These are phyloP conservation scores for Phylloscopus trochilus DNA, from an alignment of 2,113 vertebrate genomes.

Conservation along the genomic window DNA sequence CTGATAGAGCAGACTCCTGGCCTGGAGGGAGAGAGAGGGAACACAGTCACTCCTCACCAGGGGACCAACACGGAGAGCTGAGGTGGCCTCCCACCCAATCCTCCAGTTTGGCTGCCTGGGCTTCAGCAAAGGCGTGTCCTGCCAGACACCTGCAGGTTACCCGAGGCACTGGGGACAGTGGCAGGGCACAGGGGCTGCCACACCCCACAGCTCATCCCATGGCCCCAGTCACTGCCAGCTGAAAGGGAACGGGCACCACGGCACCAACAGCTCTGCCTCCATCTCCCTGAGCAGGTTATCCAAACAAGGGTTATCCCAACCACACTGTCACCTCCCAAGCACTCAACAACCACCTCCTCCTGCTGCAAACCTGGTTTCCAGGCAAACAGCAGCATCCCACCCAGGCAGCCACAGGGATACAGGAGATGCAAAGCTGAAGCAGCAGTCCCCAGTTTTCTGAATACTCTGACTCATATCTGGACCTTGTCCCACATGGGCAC, in stretches of 20 bases:
- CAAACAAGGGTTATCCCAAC: not conserved
- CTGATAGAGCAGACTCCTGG: constrained; percentile 93
- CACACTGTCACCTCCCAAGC: not conserved
- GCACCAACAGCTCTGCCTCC: not conserved
- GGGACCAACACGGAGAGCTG: rapidly evolving
- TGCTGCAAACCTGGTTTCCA: not conserved
- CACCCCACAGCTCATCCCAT: not conserved
- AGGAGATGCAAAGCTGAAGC: not conserved
- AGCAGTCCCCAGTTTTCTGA: not conserved
- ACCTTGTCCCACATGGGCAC: not conserved
- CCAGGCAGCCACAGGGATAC: not conserved
- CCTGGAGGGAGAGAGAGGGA: constrained; percentile 71
- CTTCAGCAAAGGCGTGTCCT: not conserved
- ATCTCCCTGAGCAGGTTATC: not conserved
- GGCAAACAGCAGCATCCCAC: not conserved
- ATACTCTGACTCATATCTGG: not conserved
- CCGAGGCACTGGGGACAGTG: rapidly evolving
- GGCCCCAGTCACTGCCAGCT: not conserved
- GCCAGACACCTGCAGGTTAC: not conserved
- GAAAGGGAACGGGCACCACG: rapidly evolving
- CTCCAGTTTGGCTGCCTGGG: not conserved
- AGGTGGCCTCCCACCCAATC: not conserved
- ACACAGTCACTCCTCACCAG: not conserved
- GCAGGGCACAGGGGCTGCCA: not conserved
- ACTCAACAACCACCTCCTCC: not conserved